Evolutionary conservation across 1,140 invertebrate genomes (phyloP).

Genomic region (Battus philenor): DNA sequence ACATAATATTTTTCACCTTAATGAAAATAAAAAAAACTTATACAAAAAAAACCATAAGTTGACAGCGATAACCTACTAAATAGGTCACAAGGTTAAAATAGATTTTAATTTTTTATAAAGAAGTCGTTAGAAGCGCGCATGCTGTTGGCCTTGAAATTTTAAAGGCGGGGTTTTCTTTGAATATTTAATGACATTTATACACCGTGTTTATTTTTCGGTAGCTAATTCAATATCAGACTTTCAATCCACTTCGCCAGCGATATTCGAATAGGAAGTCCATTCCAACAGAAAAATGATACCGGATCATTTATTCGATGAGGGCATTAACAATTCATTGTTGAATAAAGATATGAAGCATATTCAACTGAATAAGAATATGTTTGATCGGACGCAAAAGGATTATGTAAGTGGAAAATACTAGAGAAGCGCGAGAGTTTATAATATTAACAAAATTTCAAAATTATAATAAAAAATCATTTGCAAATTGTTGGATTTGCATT

Average conservation of each 20-base stretch:
- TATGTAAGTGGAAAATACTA: slow-evolving; percentile 50
- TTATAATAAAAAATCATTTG: too few species aligned
- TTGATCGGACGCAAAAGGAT: slow-evolving; percentile 53
- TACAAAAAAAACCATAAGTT: too few species aligned
- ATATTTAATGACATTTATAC: slow-evolving; percentile 63
- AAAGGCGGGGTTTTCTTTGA: slow-evolving; percentile 49
- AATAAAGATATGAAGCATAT: slow-evolving; percentile 57
- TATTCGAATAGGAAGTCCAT: too few species aligned
- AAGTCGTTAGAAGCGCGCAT: background rate
- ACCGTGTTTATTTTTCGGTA: slow-evolving; percentile 47
- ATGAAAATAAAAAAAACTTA: too few species aligned
- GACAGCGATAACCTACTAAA: too few species aligned
- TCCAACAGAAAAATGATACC: slow-evolving; percentile 32
- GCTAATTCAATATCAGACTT: too few species aligned
- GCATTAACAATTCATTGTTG: slow-evolving; percentile 47
- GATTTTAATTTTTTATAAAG: slow-evolving; percentile 1
- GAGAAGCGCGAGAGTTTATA: too few species aligned
- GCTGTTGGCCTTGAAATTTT: slow-evolving; percentile 37
- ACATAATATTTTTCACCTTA: too few species aligned
- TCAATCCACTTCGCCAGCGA: too few species aligned
- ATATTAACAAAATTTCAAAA: too few species aligned
- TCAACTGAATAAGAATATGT: slow-evolving; percentile 36
- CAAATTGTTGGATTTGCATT: too few species aligned
- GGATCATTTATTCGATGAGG: slow-evolving; percentile 60
- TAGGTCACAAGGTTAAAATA: too few species aligned